These are phyloP conservation scores for Coranthus polyacanthus DNA, from an alignment of 2,797 vertebrate species.

Conservation along the genomic window DNA sequence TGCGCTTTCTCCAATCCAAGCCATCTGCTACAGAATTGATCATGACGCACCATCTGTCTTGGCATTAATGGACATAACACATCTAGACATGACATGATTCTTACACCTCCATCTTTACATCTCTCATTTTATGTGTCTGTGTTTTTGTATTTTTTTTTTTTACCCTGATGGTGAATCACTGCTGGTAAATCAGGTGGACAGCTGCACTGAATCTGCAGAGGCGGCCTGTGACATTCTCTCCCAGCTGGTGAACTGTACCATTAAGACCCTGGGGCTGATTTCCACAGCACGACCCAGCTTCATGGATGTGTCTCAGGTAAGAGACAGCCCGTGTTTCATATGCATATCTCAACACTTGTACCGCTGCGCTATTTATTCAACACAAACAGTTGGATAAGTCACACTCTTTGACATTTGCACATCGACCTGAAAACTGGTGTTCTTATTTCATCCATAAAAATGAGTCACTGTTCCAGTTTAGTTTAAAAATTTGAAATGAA, in stretches of 20 bases:
- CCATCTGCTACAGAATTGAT: conserved; percentile 52
- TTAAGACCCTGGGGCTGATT: conserved; percentile 91
- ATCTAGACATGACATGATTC: conserved; percentile 29
- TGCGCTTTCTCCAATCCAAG: conserved; percentile 42
- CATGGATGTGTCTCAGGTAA: conserved; percentile 92
- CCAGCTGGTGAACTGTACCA: conserved; percentile 92
- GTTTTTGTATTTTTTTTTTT: not conserved
- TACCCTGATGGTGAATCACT: conserved; percentile 44
- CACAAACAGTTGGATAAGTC: not conserved
- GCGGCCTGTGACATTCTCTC: conserved; percentile 92
- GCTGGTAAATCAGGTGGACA: conserved; percentile 86
- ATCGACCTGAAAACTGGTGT: conserved; percentile 1
- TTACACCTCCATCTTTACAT: conserved; percentile 28
- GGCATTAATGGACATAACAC: conserved; percentile 34
- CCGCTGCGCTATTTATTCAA: not conserved
- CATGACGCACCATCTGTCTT: conserved; percentile 38
- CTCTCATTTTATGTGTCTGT: conserved; percentile 9
- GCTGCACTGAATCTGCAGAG: conserved; percentile 92
- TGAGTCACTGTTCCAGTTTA: not conserved
- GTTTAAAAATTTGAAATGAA: not conserved
- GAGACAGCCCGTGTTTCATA: conserved; percentile 13
- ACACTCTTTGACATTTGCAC: not conserved
- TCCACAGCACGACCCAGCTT: conserved; percentile 93
- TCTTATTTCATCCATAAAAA: not conserved
- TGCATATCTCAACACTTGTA: not conserved